Evolutionary conservation across 2,888 invertebrate genomes (phyloP).

Genomic region (Drosophila anceps): DNA sequence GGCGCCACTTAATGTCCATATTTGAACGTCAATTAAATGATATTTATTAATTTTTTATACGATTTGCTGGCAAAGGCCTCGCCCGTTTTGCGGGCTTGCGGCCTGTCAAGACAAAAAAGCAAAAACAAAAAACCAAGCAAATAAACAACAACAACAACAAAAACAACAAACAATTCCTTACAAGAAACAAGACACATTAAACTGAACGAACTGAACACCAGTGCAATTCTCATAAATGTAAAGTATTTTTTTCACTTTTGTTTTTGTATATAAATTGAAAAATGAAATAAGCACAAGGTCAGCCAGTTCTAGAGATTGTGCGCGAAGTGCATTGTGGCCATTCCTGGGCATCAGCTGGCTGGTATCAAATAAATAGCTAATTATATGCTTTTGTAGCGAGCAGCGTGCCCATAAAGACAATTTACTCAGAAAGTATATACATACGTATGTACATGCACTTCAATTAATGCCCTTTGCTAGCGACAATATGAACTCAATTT

Average conservation of each 20-base stretch:
- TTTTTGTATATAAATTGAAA: constrained; percentile 10
- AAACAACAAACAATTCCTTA: constrained; percentile 46
- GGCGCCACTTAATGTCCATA: constrained; percentile 59
- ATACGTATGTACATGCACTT: constrained; percentile 38
- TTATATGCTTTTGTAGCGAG: constrained; percentile 32
- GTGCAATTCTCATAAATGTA: constrained; percentile 54
- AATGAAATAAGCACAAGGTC: constrained; percentile 69
- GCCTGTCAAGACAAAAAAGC: constrained; percentile 36
- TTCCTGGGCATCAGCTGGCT: constrained; percentile 37
- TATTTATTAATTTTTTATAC: constrained; percentile 11
- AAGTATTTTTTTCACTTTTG: constrained; percentile 9
- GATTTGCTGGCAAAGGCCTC: constrained; percentile 44
- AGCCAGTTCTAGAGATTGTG: constrained; percentile 61
- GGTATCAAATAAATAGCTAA: constrained; percentile 37
- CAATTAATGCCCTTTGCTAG: constrained; percentile 51
- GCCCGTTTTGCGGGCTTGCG: constrained; percentile 27
- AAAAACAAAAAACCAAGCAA: background rate
- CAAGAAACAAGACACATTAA: constrained; percentile 58
- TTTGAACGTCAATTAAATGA: constrained; percentile 55
- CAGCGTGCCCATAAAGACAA: constrained; percentile 16
- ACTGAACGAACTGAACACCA: constrained; percentile 43
- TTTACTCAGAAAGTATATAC: constrained; percentile 33
- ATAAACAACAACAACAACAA: constrained; percentile 15
- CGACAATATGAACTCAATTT: constrained; percentile 40
- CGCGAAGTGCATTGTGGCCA: constrained; percentile 42